Evolutionary conservation across 1,140 invertebrate genomes (phyloP), one percentile per base, ranked within the genome.

Genomic region (Bombus superbus): DNA sequence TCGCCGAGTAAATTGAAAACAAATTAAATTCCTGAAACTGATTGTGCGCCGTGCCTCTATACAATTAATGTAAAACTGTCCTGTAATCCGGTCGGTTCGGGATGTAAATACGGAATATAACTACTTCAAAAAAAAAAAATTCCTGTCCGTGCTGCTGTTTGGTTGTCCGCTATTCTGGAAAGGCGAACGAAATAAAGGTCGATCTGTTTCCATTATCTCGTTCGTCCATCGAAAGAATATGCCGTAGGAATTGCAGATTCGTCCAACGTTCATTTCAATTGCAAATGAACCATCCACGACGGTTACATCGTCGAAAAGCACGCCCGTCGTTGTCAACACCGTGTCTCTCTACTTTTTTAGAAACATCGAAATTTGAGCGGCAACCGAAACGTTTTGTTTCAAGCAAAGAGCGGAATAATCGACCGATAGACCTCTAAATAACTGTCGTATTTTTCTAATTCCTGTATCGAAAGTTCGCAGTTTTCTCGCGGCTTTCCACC

Each of bases 61-160:
- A 80, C 81, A 91, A 91, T 91, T 91, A 91, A 90, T 91, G 86
- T 88, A 90, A 91, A 90, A 68, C 85, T 85, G 85, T 57, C 86
- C 42, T 72, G 69, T 86, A 91, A 91, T 88, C 84, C 75, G 28
- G 42, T 22, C 28, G 4, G 32, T 11, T 5, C 18, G 4, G 59
- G 35, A 73, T 74, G 83, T 71, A 87, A 87, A 87, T 79, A 77
- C 62, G 35, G 42, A 83, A 76, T 71, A 47, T n/a, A 15, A 42
- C 38, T 53, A 38, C 28, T 72, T 81, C n/a, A 40, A 62, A 62
- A 73, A 76, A 62, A 62, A 13, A 83, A 77, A 72, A 44, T 13
- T 15, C 5, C 8, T 11, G 22, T 15, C 25, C 66, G 13, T 10
- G 22, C 22, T 22, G 18, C 28, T n/a, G 25, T n/a, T 22, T 35